Conservation (phyloP, 2,888 invertebrate genomes). For the Dugesia japonica region DNA sequence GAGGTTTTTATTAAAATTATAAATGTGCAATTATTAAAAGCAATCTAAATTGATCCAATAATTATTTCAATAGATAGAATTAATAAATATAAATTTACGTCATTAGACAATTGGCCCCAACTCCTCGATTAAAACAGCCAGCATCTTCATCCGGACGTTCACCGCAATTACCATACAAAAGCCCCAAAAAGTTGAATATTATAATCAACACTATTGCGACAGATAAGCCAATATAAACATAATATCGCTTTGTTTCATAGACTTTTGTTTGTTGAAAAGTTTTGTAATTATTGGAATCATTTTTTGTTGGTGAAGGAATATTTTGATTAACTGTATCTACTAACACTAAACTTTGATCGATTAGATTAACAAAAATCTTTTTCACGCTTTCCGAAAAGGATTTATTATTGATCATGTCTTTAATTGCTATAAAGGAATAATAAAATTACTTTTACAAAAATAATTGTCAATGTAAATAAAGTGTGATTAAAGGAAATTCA, state of each 20-base stretch:
- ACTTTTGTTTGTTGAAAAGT: background rate
- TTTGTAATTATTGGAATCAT: background rate
- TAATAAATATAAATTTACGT: background rate
- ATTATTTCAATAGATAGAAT: no score
- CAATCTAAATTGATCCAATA: no score
- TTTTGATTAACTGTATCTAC: background rate
- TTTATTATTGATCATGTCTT: background rate
- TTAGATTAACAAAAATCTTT: background rate
- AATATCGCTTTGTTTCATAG: background rate
- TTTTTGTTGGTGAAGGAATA: background rate
- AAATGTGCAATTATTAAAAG: no score
- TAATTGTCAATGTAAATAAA: no score
- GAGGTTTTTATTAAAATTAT: no score
- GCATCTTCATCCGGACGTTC: conserved; percentile 62
- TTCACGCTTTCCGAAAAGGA: background rate
- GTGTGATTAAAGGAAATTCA: no score
- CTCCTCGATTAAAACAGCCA: conserved; percentile 67
- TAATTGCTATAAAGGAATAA: no score
- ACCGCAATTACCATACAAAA: conserved; percentile 74
- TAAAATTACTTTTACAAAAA: no score
- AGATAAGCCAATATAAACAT: background rate
- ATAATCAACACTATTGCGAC: conserved; percentile 54
- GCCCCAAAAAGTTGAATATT: conserved; percentile 59
- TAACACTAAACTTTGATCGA: background rate
- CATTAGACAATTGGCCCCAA: conserved; percentile 54